Base-by-base conservation (phyloP, 2,797 vertebrate genomes). In the Myotis myotis region DNA sequence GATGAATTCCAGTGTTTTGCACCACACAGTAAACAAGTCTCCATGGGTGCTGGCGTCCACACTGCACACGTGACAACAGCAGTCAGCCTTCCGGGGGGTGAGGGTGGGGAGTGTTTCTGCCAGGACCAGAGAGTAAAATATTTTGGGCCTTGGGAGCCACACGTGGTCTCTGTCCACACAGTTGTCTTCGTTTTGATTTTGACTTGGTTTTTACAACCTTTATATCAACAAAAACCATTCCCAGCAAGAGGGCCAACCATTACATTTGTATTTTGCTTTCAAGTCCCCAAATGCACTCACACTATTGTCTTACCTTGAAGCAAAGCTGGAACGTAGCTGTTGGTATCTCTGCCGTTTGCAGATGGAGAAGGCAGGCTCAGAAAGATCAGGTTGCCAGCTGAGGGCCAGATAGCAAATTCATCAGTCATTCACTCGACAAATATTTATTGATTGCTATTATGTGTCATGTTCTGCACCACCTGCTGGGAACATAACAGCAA, bases 391-490 rank as follows among this genome's bases (percentile, higher is more conserved):
- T 22, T 83, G 57, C 90, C 20, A 51, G 38, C 38, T 80, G 33
- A 93, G 91, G 71, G 33, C 90, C 38, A 53, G 30, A 44, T 55
- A 74, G 64, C 15, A 91, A 87, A 93, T 51, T 68, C 36, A 41
- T 71, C 36, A 41, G 49, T 93, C 71, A 72, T 68, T 87, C 49
- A 60, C 78, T 79, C 38, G 74, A 5, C 62, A 79, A 51, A 64
- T 68, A 74, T 38, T 81, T 90, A 87, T 53, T n/a, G 51, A 91
- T 93, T 62, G 49, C 64, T 60, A 25, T n/a, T 10, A 0, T 53
- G 19, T 62, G 47, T 51, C 33, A 3, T 49, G 36, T 66, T 79
- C 82, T 60, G 19, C 17, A 68, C 23, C 15, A 38, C 51, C 30
- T 68, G 41, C 64, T 38, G 23, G 70, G 16, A 60, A 68, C 79